Conservation (phyloP, 2,797 vertebrate species). For the Synanceia verrucosa region DNA sequence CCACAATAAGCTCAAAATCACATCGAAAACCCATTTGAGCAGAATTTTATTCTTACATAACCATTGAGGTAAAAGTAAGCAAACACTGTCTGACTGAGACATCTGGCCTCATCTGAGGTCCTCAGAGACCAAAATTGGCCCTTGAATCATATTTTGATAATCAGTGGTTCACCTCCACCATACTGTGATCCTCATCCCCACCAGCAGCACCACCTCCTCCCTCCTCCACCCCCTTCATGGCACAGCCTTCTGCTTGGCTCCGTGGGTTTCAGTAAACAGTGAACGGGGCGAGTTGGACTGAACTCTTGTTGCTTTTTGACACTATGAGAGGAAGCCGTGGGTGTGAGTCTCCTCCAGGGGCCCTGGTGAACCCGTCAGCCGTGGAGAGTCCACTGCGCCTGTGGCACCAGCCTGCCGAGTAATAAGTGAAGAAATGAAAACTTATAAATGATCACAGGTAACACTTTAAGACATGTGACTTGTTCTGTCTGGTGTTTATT, state of each 20-base stretch:
- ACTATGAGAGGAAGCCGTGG: slow-evolving; percentile 31
- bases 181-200: not conserved
- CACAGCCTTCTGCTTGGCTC: slow-evolving; percentile 17
- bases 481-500: not conserved
- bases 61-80: not conserved
- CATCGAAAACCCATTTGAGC: slow-evolving; percentile 14
- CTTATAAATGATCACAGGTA: not conserved
- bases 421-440: not conserved
- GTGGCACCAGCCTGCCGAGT: not conserved
- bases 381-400: not conserved
- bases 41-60: slow-evolving; percentile 21
- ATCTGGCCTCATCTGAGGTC: no score
- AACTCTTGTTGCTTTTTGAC: slow-evolving; percentile 39
- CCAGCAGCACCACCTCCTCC: no score
- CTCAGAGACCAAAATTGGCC: not conserved
- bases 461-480: not conserved
- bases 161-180: not conserved
- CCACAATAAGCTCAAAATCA: not conserved
- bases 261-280: slow-evolving; percentile 35
- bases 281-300: slow-evolving; percentile 21
- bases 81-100: no score
- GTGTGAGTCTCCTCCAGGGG: not conserved
- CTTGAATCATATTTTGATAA: not conserved
- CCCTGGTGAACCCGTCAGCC: not conserved
- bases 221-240: not conserved